Evolutionary conservation across 2,797 vertebrate species (phyloP), one percentile per base, ranked within the genome.

Genomic region (Brotula barbata): DNA sequence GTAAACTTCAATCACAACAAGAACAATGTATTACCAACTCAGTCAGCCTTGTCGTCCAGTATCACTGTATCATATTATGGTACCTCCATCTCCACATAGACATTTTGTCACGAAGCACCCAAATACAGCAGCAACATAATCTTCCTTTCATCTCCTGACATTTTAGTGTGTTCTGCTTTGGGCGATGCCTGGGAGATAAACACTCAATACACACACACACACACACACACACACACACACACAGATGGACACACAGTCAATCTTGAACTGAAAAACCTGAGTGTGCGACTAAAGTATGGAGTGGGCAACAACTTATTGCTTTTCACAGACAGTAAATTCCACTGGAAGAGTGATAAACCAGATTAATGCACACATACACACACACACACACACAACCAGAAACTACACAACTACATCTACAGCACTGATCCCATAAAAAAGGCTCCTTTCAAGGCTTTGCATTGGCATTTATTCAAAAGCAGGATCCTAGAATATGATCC

Each of bases 401-500:
- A 41, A n/a, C 17, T 19, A 22, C 33, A 56, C 34, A 20, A 8
- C 15, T 34, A 1, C 39, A 65, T 3, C 21, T 6, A 43, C 34
- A 59, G 23, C 50, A 33, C 43, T 9, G 36, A 23, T 57, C 44
- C 59, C 40, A 60, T 53, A 42, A 51, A 39, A 47, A 64, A 64
- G 50, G 25, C 25, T 28, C 46, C n/a, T n/a, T n/a, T n/a, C n/a
- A n/a, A n/a, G n/a, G n/a, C n/a, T n/a, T n/a, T n/a, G n/a, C n/a
- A n/a, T n/a, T n/a, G n/a, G n/a, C n/a, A n/a, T n/a, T n/a, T n/a
- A n/a, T n/a, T n/a, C n/a, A n/a, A n/a, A n/a, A n/a, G n/a, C n/a
- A n/a, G n/a, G n/a, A n/a, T n/a, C n/a, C n/a, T n/a, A n/a, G 51
- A 61, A 39, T 42, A 55, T 39, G 50, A 73, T 73, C 40, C 48